Evolutionary conservation across 2,797 vertebrate species (phyloP).

Genomic region (Mormyrus hasselquistii): DNA sequence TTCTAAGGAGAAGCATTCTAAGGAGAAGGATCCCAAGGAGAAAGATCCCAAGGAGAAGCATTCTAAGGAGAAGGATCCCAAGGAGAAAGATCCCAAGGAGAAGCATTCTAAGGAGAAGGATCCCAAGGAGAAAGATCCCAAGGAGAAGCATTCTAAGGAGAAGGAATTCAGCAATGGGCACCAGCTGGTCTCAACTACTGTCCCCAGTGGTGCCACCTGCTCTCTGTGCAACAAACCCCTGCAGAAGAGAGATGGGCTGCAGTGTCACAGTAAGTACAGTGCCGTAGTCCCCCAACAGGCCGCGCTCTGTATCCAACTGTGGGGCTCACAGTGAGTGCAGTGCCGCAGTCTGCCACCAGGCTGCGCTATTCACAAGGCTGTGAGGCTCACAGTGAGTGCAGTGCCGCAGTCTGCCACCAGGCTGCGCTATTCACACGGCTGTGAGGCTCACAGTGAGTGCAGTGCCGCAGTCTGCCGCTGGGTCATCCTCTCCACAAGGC

Average conservation of each 20-base stretch:
- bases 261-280: constrained; percentile 85
- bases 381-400: neutral
- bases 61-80: neutral
- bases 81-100: constrained; percentile 50
- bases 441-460: neutral
- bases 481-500: neutral
- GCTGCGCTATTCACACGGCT: neutral
- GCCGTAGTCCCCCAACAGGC: neutral
- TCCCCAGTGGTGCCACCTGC: constrained; percentile 76
- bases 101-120: constrained; percentile 30
- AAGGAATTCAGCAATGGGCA: constrained; percentile 60
- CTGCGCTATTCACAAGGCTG: neutral
- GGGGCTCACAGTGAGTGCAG: constrained; percentile 73
- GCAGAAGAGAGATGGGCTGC: constrained; percentile 76
- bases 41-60: constrained; percentile 44
- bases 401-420: neutral
- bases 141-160: constrained; percentile 56
- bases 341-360: neutral
- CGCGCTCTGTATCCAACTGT: constrained; percentile 52
- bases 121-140: neutral
- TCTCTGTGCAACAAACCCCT: constrained; percentile 80
- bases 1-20: neutral
- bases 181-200: constrained; percentile 66
- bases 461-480: neutral
- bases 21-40: constrained; percentile 58